phyloP scores from a whole-genome alignment of 2,888 invertebrate species.

The Cosmia pyralina region DNA sequence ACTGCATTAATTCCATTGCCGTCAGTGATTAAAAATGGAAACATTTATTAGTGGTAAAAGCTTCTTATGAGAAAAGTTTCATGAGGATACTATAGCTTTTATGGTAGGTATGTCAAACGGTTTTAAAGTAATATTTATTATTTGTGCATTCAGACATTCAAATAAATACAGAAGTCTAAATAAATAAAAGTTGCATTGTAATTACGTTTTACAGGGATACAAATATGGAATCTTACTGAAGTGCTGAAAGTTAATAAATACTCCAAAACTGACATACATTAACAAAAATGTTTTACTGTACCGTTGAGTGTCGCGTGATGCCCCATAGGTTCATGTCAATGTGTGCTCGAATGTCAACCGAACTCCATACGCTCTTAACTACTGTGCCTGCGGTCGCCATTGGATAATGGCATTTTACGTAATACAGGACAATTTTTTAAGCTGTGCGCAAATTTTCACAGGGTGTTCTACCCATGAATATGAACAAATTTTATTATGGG shows the following conservation, averaged over 20 bases:
- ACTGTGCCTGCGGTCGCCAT: too few relatives aligned
- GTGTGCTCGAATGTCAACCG: too few relatives aligned
- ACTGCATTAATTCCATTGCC: slow-evolving; percentile 27
- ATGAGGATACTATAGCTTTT: neutral
- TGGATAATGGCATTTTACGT: too few relatives aligned
- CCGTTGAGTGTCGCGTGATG: too few relatives aligned
- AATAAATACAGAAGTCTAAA: neutral
- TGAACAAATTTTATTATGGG: too few relatives aligned
- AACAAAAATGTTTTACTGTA: neutral
- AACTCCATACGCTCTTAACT: too few relatives aligned
- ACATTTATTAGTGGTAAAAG: slow-evolving; percentile 11
- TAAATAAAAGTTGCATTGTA: neutral
- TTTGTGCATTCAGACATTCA: neutral
- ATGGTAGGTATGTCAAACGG: neutral
- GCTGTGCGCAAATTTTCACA: too few relatives aligned
- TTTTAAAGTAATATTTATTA: neutral
- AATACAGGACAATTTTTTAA: too few relatives aligned
- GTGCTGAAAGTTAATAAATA: neutral
- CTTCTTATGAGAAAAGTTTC: neutral
- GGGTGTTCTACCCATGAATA: too few relatives aligned
- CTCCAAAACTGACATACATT: neutral
- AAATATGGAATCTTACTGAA: neutral
- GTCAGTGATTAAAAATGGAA: slow-evolving; percentile 30
- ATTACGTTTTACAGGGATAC: neutral
- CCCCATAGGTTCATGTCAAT: too few relatives aligned